phyloP scores from a whole-genome alignment of 2,113 vertebrate genomes.

The Scartelaos histophorus region DNA sequence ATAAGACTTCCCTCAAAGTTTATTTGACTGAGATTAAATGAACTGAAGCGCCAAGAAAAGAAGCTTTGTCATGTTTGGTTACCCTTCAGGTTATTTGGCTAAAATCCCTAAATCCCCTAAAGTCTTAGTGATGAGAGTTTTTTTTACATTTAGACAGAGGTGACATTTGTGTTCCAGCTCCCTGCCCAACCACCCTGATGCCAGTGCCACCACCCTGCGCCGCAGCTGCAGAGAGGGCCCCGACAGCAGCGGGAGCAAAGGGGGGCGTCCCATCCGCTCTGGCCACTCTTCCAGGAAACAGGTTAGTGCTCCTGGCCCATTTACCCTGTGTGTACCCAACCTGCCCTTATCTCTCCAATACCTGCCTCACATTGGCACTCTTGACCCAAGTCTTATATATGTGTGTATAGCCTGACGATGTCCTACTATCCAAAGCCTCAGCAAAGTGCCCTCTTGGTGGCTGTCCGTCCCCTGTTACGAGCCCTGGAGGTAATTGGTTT shows the following conservation, averaged over 20 bases:
- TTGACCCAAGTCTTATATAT: slow-evolving; percentile 10
- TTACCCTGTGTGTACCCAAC: slow-evolving; percentile 3
- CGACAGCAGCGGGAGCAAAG: slow-evolving; percentile 26
- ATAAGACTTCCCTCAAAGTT: not conserved
- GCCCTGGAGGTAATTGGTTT: slow-evolving; percentile 12
- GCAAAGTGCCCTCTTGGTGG: slow-evolving; percentile 11
- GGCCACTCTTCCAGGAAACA: slow-evolving; percentile 81
- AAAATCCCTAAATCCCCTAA: not conserved
- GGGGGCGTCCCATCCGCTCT: slow-evolving; percentile 56
- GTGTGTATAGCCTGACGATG: slow-evolving; percentile 17
- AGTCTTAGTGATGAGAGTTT: not conserved
- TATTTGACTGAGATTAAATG: not conserved
- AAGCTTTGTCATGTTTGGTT: slow-evolving; percentile 5
- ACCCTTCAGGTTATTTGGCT: not conserved
- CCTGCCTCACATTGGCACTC: slow-evolving; percentile 17
- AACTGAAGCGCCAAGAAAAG: not conserved
- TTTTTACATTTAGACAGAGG: not conserved
- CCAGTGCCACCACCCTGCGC: slow-evolving; percentile 52
- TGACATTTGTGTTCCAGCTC: slow-evolving; percentile 53
- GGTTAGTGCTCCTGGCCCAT: slow-evolving; percentile 56
- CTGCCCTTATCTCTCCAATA: slow-evolving; percentile 10
- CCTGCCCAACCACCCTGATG: slow-evolving; percentile 60
- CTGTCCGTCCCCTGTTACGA: slow-evolving; percentile 14
- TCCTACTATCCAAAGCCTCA: slow-evolving; percentile 8
- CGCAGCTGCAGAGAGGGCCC: slow-evolving; percentile 59